Evolutionary conservation across 53 echinoderm and acorn worm genomes (phyloP).

Genomic region (Henricia sp.): DNA sequence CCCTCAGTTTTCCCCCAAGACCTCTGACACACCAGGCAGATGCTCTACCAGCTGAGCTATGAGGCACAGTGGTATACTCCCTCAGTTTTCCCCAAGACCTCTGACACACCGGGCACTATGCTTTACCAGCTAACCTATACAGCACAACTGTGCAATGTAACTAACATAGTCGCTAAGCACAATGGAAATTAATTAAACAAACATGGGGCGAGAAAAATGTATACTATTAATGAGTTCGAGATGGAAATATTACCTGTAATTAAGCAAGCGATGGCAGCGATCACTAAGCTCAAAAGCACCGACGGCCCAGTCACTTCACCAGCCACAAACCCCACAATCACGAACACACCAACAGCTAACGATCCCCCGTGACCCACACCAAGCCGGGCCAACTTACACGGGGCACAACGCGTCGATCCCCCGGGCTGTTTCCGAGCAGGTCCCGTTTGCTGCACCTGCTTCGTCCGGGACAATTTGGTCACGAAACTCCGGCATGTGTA

Average conservation of each 20-base stretch:
- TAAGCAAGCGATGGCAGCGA: slow-evolving; percentile 48
- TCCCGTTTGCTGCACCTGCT: slow-evolving; percentile 7
- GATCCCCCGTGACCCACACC: slow-evolving; percentile 64
- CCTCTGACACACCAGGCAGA: too few relatives aligned
- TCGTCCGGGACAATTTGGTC: slow-evolving; percentile 38
- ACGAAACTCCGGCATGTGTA: slow-evolving; percentile 24
- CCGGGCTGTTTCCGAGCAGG: neutral
- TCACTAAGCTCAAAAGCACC: slow-evolving; percentile 26
- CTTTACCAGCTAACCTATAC: too few relatives aligned
- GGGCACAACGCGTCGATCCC: slow-evolving; percentile 33
- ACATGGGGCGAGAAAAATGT: too few relatives aligned
- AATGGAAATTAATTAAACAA: too few relatives aligned
- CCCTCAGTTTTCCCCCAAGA: too few relatives aligned
- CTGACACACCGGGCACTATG: too few relatives aligned
- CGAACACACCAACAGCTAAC: slow-evolving; percentile 58
- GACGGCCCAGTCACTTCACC: slow-evolving; percentile 58
- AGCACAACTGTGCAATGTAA: too few relatives aligned
- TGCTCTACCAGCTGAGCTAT: too few relatives aligned
- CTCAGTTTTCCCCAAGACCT: too few relatives aligned
- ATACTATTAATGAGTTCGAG: too few relatives aligned
- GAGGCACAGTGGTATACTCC: too few relatives aligned
- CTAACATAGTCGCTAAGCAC: too few relatives aligned
- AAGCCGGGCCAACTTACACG: slow-evolving; percentile 53
- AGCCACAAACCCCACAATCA: slow-evolving; percentile 56
- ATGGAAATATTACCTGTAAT: slow-evolving; percentile 65